Evolutionary conservation across 2,113 vertebrate genomes (phyloP).

Genomic region (Halichoeres trimaculatus): DNA sequence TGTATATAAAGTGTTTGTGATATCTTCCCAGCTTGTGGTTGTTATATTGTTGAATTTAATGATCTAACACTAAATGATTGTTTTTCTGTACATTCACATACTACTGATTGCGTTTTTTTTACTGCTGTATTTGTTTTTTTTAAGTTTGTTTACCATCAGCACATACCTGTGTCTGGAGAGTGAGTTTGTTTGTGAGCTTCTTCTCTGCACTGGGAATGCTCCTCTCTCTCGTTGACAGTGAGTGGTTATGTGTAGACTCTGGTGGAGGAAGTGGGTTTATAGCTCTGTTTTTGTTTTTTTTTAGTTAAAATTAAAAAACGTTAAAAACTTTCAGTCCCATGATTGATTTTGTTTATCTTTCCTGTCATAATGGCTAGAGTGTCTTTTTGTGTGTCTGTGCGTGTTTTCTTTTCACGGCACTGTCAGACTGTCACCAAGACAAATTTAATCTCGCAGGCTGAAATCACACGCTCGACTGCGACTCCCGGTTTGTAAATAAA

Average conservation of each 20-base stretch:
- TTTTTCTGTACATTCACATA: conserved; percentile 35
- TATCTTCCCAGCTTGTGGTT: conserved; percentile 1
- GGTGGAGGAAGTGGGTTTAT: conserved; percentile 54
- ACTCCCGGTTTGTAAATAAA: conserved; percentile 24
- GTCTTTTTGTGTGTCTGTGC: background rate
- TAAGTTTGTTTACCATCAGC: conserved; percentile 30
- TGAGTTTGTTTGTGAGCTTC: conserved; percentile 15
- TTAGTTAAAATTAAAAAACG: conserved; percentile 59
- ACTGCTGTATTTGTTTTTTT: conserved; percentile 31
- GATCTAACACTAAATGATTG: conserved; percentile 7
- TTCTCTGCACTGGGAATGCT: conserved; percentile 12
- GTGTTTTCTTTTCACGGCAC: conserved; percentile 18
- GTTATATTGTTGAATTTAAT: background rate
- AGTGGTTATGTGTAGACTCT: conserved; percentile 44
- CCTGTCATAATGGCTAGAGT: background rate
- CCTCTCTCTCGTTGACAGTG: conserved; percentile 41
- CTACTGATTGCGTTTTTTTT: conserved; percentile 21
- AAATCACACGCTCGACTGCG: background rate
- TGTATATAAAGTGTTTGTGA: conserved; percentile 21
- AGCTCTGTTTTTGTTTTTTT: conserved; percentile 23
- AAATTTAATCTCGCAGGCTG: conserved; percentile 9
- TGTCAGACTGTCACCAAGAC: conserved; percentile 23
- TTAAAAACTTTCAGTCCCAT: conserved; percentile 6
- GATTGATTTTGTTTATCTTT: conserved; percentile 20
- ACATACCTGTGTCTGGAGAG: conserved; percentile 33